Conservation (phyloP, 2,797 vertebrate species). For the Austrolebias charrua region DNA sequence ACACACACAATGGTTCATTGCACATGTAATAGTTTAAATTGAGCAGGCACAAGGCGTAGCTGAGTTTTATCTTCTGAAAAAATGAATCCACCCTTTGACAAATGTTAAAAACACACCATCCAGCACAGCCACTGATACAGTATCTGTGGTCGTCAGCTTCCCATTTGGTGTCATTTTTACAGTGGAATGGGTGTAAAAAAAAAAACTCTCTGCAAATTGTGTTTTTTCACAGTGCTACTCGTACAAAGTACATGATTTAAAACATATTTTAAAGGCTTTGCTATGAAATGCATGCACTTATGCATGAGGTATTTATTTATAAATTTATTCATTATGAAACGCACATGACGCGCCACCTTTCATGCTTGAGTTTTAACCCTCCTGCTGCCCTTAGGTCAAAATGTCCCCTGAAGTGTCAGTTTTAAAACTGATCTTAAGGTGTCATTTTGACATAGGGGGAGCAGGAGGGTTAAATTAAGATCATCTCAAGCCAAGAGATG, state of each 20-base stretch:
- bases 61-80: constrained; percentile 57
- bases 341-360: no score
- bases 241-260: no score
- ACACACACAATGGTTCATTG: not conserved
- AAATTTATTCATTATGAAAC: no score
- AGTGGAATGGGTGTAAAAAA: constrained; percentile 4
- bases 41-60: constrained; percentile 16
- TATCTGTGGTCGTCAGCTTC: constrained; percentile 56
- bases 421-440: no score
- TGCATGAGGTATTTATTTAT: no score
- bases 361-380: no score
- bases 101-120: constrained; percentile 22
- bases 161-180: constrained; percentile 1
- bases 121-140: constrained; percentile 43
- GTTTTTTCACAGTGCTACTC: no score
- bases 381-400: no score
- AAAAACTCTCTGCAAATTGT: not conserved
- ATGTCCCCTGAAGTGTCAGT: no score
- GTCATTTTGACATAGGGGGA: no score
- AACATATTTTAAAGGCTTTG: not conserved
- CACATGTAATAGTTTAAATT: not conserved
- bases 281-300: not conserved
- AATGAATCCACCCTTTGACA: constrained; percentile 49
- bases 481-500: no score
- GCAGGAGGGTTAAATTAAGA: no score